phyloP scores from a whole-genome alignment of 2,797 vertebrate genomes.

The Sebastes hubbsi region DNA sequence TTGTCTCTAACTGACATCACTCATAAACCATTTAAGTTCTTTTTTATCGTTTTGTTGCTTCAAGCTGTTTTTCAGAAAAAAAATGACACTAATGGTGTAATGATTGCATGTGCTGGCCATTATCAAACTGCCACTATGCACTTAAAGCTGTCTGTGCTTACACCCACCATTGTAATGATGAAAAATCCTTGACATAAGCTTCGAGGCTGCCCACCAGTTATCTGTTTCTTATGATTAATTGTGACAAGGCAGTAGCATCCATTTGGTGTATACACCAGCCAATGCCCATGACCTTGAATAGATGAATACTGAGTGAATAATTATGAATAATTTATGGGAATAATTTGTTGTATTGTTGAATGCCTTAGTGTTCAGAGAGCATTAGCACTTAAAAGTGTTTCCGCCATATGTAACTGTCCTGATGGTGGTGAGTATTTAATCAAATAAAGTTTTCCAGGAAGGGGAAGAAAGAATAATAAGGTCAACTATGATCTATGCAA shows the following conservation, averaged over 20 bases:
- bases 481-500: neutral
- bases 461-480: neutral
- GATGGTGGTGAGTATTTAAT: constrained; percentile 10
- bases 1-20: constrained; percentile 12
- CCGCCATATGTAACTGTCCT: constrained; percentile 27
- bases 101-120: constrained; percentile 35
- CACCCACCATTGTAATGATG: constrained; percentile 43
- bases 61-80: constrained; percentile 5
- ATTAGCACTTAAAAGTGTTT: constrained; percentile 44
- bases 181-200: constrained; percentile 53
- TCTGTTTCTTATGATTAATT: constrained; percentile 46
- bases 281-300: constrained; percentile 63
- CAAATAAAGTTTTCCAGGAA: constrained; percentile 6
- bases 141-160: constrained; percentile 30
- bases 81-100: constrained; percentile 31
- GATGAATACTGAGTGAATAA: constrained; percentile 55
- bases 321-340: constrained; percentile 68
- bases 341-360: constrained; percentile 56
- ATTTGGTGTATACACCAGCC: constrained; percentile 39
- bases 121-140: constrained; percentile 27
- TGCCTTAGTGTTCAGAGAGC: constrained; percentile 37
- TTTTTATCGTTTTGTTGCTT: neutral
- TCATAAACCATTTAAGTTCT: neutral
- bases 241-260: constrained; percentile 49
- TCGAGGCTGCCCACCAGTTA: constrained; percentile 42